phyloP scores from a whole-genome alignment of 1,140 invertebrate genomes.

The Zaprionus lachaisei region DNA sequence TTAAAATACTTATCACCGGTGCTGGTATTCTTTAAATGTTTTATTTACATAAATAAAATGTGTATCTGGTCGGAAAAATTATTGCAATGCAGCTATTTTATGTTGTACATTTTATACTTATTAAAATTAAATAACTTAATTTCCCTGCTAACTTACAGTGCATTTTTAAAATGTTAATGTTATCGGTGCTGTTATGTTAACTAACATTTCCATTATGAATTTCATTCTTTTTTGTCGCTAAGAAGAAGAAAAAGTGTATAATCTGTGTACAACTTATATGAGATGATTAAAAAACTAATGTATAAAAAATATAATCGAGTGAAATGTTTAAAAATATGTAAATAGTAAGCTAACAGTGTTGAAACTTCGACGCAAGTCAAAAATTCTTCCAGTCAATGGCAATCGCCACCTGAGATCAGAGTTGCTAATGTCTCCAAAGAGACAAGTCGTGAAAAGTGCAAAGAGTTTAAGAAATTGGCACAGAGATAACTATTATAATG shows the following conservation, averaged over 20 bases:
- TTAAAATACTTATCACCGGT: not conserved
- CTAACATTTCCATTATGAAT: slow-evolving; percentile 33
- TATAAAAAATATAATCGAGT: slow-evolving; percentile 2
- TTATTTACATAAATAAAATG: not conserved
- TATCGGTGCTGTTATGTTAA: slow-evolving; percentile 27
- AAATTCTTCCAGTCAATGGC: slow-evolving; percentile 21
- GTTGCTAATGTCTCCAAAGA: slow-evolving; percentile 34
- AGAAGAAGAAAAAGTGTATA: slow-evolving; percentile 35
- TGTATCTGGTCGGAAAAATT: not conserved
- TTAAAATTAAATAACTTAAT: not conserved
- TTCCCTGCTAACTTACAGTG: not conserved
- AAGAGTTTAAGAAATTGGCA: slow-evolving; percentile 26
- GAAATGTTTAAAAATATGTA: slow-evolving; percentile 11
- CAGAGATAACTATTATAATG: slow-evolving; percentile 31
- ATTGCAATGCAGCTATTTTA: not conserved
- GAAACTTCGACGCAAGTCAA: slow-evolving; percentile 1
- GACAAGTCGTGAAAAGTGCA: slow-evolving; percentile 38
- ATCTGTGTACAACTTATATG: slow-evolving; percentile 32
- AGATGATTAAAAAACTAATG: slow-evolving; percentile 11
- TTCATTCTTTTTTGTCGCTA: slow-evolving; percentile 37
- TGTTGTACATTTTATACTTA: not conserved
- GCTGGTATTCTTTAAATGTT: not conserved
- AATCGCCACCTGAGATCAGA: slow-evolving; percentile 31
- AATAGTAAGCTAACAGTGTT: not conserved
- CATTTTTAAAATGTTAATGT: slow-evolving; percentile 8